Evolutionary conservation across 2,797 vertebrate genomes (phyloP), one percentile per base, ranked within the genome.

Genomic region (Periophthalmus magnuspinnatus): DNA sequence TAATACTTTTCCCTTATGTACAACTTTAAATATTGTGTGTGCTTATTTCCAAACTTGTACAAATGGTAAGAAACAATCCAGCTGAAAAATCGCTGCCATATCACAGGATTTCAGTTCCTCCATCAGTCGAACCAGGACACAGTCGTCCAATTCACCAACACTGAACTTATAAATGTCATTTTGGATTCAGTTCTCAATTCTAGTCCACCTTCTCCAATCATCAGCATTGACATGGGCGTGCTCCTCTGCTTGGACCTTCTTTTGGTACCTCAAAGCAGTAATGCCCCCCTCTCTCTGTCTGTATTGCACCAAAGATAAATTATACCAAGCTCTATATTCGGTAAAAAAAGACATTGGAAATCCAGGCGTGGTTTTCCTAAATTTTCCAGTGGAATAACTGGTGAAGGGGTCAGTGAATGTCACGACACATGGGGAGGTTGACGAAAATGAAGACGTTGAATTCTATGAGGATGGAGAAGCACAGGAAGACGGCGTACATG

Each of bases 381-480:
- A 8, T 70, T 13, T 19, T 61, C 56, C 62, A 60, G 70, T 75
- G 66, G 70, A 52, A 66, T 69, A 71, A 63, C 66, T 16, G 22
- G 47, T 10, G 50, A 63, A 76, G 50, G 48, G 78, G 74, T 93
- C 91, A 93, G 85, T 90, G 87, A 86, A 92, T 90, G 82, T 96
- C 94, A 81, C 94, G 91, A 78, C 97, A 98, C 96, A 96, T 98
- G 0, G 97, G 97, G 81, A 98, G 94, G 93, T 98, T 98, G 94
- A 98, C 96, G 50, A 98, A 98, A 68, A 95, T 95, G 93, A 98
- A 98, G 84, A 98, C 95, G 69, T 98, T 98, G 92, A 98, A 98
- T 77, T 98, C 97, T 9, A 96, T 98, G 92, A 98, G 94, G 89
- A 98, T 91, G 90, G 97, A 98, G 93, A 98, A 93, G 91, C 94